These are phyloP conservation scores for Sebastes minor DNA, from an alignment of 2,797 vertebrate genomes.

Conservation along the genomic window DNA sequence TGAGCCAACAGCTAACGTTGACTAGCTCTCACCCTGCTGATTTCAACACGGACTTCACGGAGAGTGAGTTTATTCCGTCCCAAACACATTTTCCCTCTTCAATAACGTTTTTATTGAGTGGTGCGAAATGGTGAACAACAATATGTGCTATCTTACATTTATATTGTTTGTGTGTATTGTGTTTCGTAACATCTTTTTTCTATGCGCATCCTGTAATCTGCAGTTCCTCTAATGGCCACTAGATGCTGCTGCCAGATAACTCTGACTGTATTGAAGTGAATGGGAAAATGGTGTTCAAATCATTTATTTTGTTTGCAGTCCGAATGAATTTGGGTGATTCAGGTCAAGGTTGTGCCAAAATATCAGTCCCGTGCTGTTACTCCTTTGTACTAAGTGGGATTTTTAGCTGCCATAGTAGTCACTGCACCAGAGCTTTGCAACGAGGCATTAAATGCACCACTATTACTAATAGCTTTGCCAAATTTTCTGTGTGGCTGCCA, in stretches of 20 bases:
- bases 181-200: background rate
- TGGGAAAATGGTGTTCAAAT: background rate
- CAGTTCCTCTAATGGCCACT: background rate
- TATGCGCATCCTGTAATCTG: background rate
- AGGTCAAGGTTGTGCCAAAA: background rate
- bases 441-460: background rate
- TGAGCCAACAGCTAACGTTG: no score
- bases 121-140: background rate
- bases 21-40: rapidly evolving
- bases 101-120: no score
- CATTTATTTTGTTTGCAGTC: background rate
- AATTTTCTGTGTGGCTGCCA: background rate
- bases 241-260: background rate
- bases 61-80: no score
- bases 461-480: no score
- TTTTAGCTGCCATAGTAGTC: background rate
- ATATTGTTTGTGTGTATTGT: background rate
- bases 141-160: background rate
- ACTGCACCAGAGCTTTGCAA: background rate
- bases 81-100: no score
- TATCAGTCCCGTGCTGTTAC: background rate
- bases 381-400: background rate
- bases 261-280: background rate
- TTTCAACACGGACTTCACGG: no score
- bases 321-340: background rate